These are phyloP conservation scores for Alloscopus bannaensis DNA, from an alignment of 2,888 invertebrate species.

Conservation along the genomic window DNA sequence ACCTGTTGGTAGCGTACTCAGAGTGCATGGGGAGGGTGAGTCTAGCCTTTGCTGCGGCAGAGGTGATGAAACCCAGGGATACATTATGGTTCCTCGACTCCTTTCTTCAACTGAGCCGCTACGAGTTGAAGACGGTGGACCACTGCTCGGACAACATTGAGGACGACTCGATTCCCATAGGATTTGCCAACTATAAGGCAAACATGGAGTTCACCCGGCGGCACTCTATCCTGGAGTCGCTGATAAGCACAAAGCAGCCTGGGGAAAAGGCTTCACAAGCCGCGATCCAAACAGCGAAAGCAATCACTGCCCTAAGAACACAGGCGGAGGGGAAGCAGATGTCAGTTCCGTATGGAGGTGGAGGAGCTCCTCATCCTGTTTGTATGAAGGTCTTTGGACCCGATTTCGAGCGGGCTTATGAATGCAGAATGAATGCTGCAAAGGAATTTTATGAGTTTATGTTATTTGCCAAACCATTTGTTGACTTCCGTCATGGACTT, in stretches of 20 bases:
- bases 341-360: conserved; percentile 45
- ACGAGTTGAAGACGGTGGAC: conserved; percentile 24
- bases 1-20: conserved; percentile 63
- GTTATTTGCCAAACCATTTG: conserved; percentile 66
- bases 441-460: conserved; percentile 65
- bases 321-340: conserved; percentile 34
- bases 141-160: background rate
- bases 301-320: conserved; percentile 21
- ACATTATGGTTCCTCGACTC: conserved; percentile 72
- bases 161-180: conserved; percentile 56
- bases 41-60: conserved; percentile 35
- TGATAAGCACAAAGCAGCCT: conserved; percentile 40
- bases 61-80: conserved; percentile 52
- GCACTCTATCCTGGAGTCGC: conserved; percentile 55
- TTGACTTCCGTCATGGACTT: conserved; percentile 69
- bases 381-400: conserved; percentile 29
- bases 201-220: conserved; percentile 68
- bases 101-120: conserved; percentile 66
- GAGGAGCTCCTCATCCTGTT: background rate
- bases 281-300: background rate
- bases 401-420: conserved; percentile 24
- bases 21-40: conserved; percentile 59
- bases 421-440: conserved; percentile 65
- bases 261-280: background rate
- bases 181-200: conserved; percentile 67